Base-by-base conservation (phyloP, 2,113 vertebrate species). In the Paedocypris sp. region DNA sequence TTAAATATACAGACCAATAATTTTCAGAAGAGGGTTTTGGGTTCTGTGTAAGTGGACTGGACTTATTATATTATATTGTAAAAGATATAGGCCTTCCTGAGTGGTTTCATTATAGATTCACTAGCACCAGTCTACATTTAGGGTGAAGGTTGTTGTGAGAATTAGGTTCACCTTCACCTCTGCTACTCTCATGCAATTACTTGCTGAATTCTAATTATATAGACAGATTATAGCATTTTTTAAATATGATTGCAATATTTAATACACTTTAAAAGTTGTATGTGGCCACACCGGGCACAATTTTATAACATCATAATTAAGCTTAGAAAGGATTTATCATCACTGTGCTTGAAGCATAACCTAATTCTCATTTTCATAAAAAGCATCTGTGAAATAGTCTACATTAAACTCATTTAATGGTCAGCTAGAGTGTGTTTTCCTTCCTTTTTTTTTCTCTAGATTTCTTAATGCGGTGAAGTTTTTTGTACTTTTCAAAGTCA, bases 261-360 rank as follows among this genome's bases (percentile, higher is more conserved):
- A 87, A 87, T 86, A 83, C 83, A 86, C 85, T 83, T 86, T 84
- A 85, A 84, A 84, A 84, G 80, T 83, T 84, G 81, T 81, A 82
- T 78, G 75, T 83, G 81, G 73, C 63, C 66, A 69, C 75, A 66
- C 79, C 75, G 64, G 73, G 69, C 65, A 65, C 66, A 72, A 69
- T 80, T 79, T 78, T 71, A 79, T 78, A 81, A 74, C 68, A 71
- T 85, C 72, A 82, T 84, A 86, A 87, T 87, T 87, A 85, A 83
- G 83, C 82, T 85, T 82, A 80, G 77, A 76, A 81, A 73, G 83
- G 85, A 86, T 87, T 86, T 87, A 79, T 80, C 80, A 71, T 76
- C 75, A 77, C 62, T 76, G 80, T 74, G 77, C 81, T 84, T 83
- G 62, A 80, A 83, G 80, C 80, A 79, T 79, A 83, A 81, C 79